Conservation (phyloP, 2,888 invertebrate genomes). For the Amphipoea oculea region DNA sequence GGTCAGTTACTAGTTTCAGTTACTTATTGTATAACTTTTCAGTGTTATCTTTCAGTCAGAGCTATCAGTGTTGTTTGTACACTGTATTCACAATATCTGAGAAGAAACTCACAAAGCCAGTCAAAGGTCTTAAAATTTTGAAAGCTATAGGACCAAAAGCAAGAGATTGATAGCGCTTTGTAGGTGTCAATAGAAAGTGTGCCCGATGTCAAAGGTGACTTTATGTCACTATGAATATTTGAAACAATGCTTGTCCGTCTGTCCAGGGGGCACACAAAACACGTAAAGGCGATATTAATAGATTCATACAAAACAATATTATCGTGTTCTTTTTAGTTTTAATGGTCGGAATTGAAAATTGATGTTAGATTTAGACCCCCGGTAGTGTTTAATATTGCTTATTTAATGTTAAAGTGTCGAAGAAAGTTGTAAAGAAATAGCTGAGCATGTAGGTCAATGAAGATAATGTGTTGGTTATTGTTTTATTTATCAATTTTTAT, state of each 20-base stretch:
- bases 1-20: neutral
- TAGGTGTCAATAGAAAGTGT: slow-evolving; percentile 27
- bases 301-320: slow-evolving; percentile 39
- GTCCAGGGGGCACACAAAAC: slow-evolving; percentile 54
- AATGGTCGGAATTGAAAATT: slow-evolving; percentile 54
- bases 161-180: slow-evolving; percentile 2
- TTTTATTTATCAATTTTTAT: slow-evolving; percentile 31
- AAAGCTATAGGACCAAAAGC: neutral
- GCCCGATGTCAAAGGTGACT: slow-evolving; percentile 51
- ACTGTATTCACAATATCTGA: neutral
- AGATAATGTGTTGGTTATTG: slow-evolving; percentile 19
- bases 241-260: slow-evolving; percentile 49
- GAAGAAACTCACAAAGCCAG: neutral
- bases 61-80: neutral
- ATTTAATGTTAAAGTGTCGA: slow-evolving; percentile 37
- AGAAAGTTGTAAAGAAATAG: slow-evolving; percentile 47
- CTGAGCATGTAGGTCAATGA: slow-evolving; percentile 43
- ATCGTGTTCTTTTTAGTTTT: slow-evolving; percentile 49
- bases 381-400: slow-evolving; percentile 57
- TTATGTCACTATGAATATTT: slow-evolving; percentile 42
- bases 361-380: slow-evolving; percentile 64
- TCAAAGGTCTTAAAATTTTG: neutral
- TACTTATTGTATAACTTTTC: neutral
- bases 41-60: neutral
- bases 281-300: slow-evolving; percentile 41